Base-by-base conservation (phyloP, 2,888 invertebrate species). In the Zelleria hepariella region DNA sequence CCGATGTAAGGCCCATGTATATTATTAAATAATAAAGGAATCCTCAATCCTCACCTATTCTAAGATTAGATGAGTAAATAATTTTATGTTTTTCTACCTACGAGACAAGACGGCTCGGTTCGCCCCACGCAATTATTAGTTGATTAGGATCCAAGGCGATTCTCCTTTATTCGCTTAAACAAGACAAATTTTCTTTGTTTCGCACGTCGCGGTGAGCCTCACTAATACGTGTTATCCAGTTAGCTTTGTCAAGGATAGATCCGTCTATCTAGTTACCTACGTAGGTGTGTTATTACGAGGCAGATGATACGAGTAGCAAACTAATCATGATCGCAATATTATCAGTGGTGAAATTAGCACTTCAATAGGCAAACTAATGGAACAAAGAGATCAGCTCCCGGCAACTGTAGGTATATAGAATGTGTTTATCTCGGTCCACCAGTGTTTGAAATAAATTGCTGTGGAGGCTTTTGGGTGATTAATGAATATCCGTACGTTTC, bases 211-310 rank as follows among this genome's bases (percentile, higher is more conserved):
- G 66, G 67, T 66, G 66, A 62, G 65, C 67, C 66, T n/a, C n/a
- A n/a, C n/a, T 72, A 72, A 73, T 77, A 75, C n/a, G n/a, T 71
- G 67, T 75, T 75, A 78, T 70, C 73, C 71, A 71, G 72, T 75
- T 78, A 74, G 69, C 67, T 70, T 64, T 70, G 74, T 72, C 77
- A 72, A 71, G 70, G 71, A 77, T 71, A 76, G 75, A 77, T 42
- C 32, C 15, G 5, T 42, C 10, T 10, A 42, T 10, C 32, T 32
- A 32, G n/a, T n/a, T n/a, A n/a, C n/a, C 32, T 7, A 32, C 32
- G 32, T 52, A 73, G 70, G 68, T 62, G 60, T 61, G 64, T 25
- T 53, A 56, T 54, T 61, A 68, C 66, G 66, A 64, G 65, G 68
- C 61, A 67, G 65, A 68, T 70, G 72, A 77, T 18, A 24, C 24